Evolutionary conservation across 2,888 invertebrate species (phyloP).

Genomic region (Xestia sexstrigata): DNA sequence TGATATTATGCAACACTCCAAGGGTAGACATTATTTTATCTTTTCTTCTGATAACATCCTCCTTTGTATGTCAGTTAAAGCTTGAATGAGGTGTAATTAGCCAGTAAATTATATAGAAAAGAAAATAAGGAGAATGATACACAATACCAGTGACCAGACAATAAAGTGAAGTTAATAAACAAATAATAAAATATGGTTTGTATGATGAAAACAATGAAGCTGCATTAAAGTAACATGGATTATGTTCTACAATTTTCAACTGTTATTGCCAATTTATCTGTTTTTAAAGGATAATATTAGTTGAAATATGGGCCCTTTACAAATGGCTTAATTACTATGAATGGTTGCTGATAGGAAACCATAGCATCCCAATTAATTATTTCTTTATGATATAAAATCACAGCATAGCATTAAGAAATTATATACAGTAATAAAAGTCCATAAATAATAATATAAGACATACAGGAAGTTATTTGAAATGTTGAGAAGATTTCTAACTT

Average conservation of each 20-base stretch:
- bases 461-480: constrained; percentile 1
- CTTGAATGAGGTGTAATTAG: constrained; percentile 19
- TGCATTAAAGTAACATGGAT: constrained; percentile 1
- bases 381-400: neutral
- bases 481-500: constrained; percentile 8
- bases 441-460: neutral
- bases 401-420: neutral
- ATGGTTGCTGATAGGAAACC: neutral
- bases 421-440: constrained; percentile 1
- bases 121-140: neutral
- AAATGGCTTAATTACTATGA: neutral
- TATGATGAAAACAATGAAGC: constrained; percentile 57
- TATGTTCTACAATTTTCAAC: neutral
- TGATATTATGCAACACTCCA: constrained; percentile 59
- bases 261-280: constrained; percentile 2
- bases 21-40: constrained; percentile 52
- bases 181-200: constrained; percentile 28
- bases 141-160: constrained; percentile 25
- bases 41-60: constrained; percentile 52
- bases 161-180: constrained; percentile 21
- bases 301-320: neutral
- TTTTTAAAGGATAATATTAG: neutral
- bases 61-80: constrained; percentile 42
- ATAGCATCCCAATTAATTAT: neutral
- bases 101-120: constrained; percentile 13